Evolutionary conservation across 2,888 invertebrate genomes (phyloP).

Genomic region (Aspidapion aeneum): DNA sequence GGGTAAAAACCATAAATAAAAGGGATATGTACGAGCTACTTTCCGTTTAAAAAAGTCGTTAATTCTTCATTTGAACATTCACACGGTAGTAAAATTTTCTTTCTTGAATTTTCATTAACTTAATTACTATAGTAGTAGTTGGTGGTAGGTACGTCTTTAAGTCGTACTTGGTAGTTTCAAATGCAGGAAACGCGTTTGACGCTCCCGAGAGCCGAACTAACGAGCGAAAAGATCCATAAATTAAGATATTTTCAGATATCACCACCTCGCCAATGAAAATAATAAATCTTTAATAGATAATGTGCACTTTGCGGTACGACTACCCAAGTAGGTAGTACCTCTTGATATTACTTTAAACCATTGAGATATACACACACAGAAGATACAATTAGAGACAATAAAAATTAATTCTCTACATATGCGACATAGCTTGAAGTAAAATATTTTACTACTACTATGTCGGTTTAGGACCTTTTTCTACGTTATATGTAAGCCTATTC

Average conservation of each 20-base stretch:
- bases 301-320: background rate
- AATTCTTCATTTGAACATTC: background rate
- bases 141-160: background rate
- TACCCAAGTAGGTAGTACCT: no score
- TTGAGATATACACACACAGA: no score
- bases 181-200: conserved; percentile 15
- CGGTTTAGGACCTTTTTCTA: no score
- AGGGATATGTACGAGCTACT: no score
- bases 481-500: no score
- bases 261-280: conserved; percentile 13
- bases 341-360: no score
- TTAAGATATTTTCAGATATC: conserved; percentile 21
- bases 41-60: background rate
- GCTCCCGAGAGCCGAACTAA: conserved; percentile 18
- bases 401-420: no score
- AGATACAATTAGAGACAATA: no score
- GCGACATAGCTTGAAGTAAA: no score
- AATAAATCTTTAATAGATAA: conserved; percentile 21
- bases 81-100: background rate
- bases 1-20: no score
- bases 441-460: no score
- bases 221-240: conserved; percentile 20
- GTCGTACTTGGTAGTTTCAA: background rate
- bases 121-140: background rate
- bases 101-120: background rate